Percentiles rank a stretch among this genome's conserved stretches.
Conservation (phyloP, 2,113 vertebrate species). For the Chloroceryle aenea region DNA sequence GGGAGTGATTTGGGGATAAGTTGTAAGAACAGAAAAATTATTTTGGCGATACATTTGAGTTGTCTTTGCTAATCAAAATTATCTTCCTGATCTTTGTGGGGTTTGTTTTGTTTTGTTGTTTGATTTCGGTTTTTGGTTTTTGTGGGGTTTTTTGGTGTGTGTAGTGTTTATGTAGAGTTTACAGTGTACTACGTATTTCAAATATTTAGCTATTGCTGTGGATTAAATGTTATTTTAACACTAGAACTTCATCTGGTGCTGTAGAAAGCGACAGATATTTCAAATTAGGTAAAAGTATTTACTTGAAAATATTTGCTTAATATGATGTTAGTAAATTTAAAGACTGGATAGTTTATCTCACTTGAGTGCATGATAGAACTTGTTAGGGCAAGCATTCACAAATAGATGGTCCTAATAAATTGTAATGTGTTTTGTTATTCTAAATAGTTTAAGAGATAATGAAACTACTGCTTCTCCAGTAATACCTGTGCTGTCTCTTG, state of each 20-base stretch:
- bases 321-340: conserved; percentile 13
- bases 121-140: too few relatives aligned
- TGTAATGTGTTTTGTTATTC: conserved; percentile 16
- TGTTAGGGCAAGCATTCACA: conserved; percentile 2
- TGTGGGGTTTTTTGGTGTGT: background rate
- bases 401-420: conserved; percentile 3
- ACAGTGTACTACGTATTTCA: background rate
- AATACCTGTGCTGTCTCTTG: conserved; percentile 28
- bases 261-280: conserved; percentile 21
- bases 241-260: conserved; percentile 32
- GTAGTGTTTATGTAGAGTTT: conserved; percentile 5
- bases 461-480: background rate
- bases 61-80: conserved; percentile 37
- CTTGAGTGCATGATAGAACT: conserved; percentile 16
- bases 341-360: background rate
- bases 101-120: too few relatives aligned
- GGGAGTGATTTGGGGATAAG: conserved; percentile 54
- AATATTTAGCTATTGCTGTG: conserved; percentile 7
- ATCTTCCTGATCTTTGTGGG: conserved; percentile 43
- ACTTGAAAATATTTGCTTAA: conserved; percentile 2
- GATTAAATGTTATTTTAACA: conserved; percentile 33
- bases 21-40: conserved; percentile 36
- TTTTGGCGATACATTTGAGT: conserved; percentile 34
- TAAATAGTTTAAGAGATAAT: conserved; percentile 6
- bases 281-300: conserved; percentile 16